phyloP scores from a whole-genome alignment of 30 jellyfish, hydroid and myxozoan species.

The Aurelia aurita complex sp. Pacific region DNA sequence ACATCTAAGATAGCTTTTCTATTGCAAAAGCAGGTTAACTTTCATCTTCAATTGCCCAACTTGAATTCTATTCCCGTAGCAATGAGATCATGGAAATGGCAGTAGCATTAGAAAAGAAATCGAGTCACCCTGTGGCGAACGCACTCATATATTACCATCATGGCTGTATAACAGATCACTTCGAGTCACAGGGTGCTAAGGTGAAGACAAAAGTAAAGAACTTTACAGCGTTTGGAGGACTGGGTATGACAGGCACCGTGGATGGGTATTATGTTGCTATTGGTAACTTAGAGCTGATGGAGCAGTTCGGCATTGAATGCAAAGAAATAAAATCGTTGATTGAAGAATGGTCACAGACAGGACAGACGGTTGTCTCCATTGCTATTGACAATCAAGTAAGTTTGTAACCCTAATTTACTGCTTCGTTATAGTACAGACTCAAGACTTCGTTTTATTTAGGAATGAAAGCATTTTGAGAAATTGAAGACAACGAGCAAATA shows the following conservation, averaged over 20 bases:
- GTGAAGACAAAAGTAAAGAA: constrained; percentile 42
- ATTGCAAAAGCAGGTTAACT: no score
- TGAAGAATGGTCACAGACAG: constrained; percentile 34
- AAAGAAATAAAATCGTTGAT: not conserved
- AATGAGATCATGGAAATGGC: constrained; percentile 43
- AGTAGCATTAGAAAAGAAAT: constrained; percentile 82
- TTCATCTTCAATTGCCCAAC: no score
- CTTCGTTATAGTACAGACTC: no score
- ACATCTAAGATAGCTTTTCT: no score
- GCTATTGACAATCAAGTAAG: constrained; percentile 66
- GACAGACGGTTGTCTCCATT: constrained; percentile 60
- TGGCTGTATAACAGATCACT: constrained; percentile 67
- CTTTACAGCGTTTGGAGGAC: constrained; percentile 49
- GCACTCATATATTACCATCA: constrained; percentile 55
- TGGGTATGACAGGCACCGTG: constrained; percentile 69
- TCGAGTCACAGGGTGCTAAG: constrained; percentile 12
- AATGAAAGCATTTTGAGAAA: no score
- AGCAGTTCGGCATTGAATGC: not conserved
- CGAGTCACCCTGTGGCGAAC: constrained; percentile 84
- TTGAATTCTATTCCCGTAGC: constrained; percentile 4
- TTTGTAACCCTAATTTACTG: not conserved
- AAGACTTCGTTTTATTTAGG: no score
- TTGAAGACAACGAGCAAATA: no score
- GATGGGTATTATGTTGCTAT: constrained; percentile 40
- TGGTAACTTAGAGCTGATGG: constrained; percentile 72